These are phyloP conservation scores for Platichthys flesus DNA, from an alignment of 2,113 vertebrate genomes.

Conservation along the genomic window DNA sequence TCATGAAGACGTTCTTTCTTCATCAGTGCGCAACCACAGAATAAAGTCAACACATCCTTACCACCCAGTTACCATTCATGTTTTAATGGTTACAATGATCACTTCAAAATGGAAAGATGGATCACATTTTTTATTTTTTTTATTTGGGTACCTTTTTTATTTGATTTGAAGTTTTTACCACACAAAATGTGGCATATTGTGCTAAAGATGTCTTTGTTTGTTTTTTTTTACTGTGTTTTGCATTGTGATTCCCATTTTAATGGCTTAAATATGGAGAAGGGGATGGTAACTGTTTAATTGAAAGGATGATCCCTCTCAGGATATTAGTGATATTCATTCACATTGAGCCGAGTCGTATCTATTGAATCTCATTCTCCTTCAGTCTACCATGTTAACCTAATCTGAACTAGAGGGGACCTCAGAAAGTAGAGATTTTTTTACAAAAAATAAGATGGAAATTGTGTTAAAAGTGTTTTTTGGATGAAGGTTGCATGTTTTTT, in stretches of 20 bases:
- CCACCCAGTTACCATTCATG: background rate
- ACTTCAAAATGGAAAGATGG: constrained; percentile 16
- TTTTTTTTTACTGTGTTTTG: background rate
- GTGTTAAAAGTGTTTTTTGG: background rate
- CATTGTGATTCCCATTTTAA: constrained; percentile 15
- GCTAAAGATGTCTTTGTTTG: background rate
- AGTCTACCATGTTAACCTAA: background rate
- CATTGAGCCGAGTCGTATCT: background rate
- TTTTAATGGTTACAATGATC: constrained; percentile 3
- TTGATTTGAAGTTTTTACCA: background rate
- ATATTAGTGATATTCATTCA: background rate
- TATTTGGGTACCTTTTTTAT: constrained; percentile 27
- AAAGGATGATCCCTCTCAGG: background rate
- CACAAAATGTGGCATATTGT: background rate
- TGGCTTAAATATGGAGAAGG: background rate
- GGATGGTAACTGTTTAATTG: background rate
- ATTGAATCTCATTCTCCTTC: background rate
- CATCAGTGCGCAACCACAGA: background rate
- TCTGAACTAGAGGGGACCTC: background rate
- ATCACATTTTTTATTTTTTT: background rate
- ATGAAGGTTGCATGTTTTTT: background rate
- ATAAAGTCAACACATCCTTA: background rate
- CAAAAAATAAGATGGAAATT: background rate
- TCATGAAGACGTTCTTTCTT: constrained; percentile 21
- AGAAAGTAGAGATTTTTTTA: background rate